These are phyloP conservation scores for Bubo blakistoni DNA, from an alignment of 2,113 vertebrate species.

Conservation along the genomic window DNA sequence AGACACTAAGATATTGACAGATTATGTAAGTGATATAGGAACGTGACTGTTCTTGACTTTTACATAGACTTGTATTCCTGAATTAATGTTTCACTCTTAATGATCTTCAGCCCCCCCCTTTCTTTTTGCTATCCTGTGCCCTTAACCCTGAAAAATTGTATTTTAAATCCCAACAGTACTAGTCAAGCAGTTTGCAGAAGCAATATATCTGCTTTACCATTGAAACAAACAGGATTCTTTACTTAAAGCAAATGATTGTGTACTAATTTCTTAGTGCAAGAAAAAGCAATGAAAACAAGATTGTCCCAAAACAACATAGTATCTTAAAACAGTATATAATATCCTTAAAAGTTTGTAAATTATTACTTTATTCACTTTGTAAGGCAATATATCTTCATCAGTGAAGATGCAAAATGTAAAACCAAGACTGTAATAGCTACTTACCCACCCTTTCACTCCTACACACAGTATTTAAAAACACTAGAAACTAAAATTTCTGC, in stretches of 20 bases:
- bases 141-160: neutral
- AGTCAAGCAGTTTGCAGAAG: neutral
- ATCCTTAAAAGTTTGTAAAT: constrained; percentile 49
- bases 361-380: constrained; percentile 43
- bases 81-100: neutral
- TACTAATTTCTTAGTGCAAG: neutral
- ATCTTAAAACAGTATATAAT: neutral
- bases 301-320: neutral
- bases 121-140: neutral
- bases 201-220: neutral
- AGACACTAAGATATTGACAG: neutral
- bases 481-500: constrained; percentile 47
- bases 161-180: neutral
- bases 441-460: constrained; percentile 36
- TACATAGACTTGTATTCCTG: neutral
- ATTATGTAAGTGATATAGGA: neutral
- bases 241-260: constrained; percentile 10
- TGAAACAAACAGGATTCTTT: neutral
- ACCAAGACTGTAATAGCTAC: constrained; percentile 60
- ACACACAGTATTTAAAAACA: constrained; percentile 56
- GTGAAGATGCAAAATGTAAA: constrained; percentile 56
- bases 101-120: neutral
- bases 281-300: neutral
- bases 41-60: neutral
- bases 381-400: constrained; percentile 50